Conservation (phyloP, 2,888 invertebrate genomes). For the Scrobipalpa atriplicella region DNA sequence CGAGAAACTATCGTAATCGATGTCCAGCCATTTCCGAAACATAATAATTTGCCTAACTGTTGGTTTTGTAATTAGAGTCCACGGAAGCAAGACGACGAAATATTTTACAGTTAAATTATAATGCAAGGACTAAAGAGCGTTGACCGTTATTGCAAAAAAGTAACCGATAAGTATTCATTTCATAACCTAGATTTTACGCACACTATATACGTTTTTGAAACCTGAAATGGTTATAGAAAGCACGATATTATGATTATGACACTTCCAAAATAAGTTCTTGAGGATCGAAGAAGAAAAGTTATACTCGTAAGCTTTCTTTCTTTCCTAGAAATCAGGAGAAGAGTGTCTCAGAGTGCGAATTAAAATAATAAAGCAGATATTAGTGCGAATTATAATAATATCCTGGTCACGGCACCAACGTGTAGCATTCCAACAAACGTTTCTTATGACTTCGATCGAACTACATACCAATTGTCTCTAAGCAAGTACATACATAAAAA, state of each 20-base stretch:
- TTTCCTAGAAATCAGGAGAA: too few species aligned
- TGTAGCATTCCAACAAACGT: too few species aligned
- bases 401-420: not conserved
- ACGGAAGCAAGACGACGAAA: not conserved
- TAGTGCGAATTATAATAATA: too few species aligned
- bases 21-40: constrained; percentile 24
- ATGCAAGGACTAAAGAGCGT: not conserved
- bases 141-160: not conserved
- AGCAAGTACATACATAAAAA: not conserved
- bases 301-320: too few species aligned
- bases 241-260: too few species aligned
- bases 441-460: not conserved
- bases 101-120: not conserved
- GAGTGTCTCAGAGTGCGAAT: too few species aligned
- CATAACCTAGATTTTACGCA: not conserved
- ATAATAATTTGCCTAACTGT: constrained; percentile 10
- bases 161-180: not conserved
- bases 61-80: constrained; percentile 1
- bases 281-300: too few species aligned
- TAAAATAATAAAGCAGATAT: too few species aligned
- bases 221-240: too few species aligned
- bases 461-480: not conserved
- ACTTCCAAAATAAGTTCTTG: too few species aligned
- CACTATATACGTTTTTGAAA: too few species aligned
- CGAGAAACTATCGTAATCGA: constrained; percentile 20